Evolutionary conservation across 2,888 invertebrate species (phyloP).

Genomic region (Pycnomerus fuliginosus): DNA sequence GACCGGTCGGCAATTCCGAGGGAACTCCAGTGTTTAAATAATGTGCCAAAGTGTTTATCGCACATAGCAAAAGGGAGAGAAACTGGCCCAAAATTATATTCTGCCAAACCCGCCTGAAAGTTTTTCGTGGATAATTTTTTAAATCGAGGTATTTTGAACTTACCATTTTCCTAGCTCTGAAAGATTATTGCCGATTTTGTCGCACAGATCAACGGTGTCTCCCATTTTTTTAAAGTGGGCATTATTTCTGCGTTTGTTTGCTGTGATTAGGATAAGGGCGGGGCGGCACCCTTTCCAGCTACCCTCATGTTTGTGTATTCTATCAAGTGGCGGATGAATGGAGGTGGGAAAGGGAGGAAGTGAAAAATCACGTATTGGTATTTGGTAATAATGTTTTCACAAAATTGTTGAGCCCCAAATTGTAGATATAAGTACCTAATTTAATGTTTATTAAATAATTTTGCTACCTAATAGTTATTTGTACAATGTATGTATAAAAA

Average conservation of each 20-base stretch:
- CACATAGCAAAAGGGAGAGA: slow-evolving; percentile 73
- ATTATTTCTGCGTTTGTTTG: slow-evolving; percentile 25
- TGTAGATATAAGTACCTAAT: too few relatives aligned
- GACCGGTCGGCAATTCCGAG: slow-evolving; percentile 76
- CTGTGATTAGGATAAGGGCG: slow-evolving; percentile 35
- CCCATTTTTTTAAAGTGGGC: slow-evolving; percentile 40
- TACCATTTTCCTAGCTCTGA: slow-evolving; percentile 71
- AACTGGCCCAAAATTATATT: slow-evolving; percentile 73
- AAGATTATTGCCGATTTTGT: slow-evolving; percentile 66
- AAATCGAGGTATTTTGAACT: slow-evolving; percentile 40
- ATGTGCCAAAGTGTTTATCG: slow-evolving; percentile 73
- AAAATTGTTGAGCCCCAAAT: too few relatives aligned
- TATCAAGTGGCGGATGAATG: too few relatives aligned
- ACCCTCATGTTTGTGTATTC: slow-evolving; percentile 23
- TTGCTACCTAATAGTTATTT: too few relatives aligned
- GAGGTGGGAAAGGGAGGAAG: too few relatives aligned
- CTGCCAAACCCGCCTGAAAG: slow-evolving; percentile 68
- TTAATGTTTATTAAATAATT: too few relatives aligned
- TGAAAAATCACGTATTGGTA: too few relatives aligned
- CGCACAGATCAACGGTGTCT: slow-evolving; percentile 58
- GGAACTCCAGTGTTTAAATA: slow-evolving; percentile 67
- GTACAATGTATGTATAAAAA: too few relatives aligned
- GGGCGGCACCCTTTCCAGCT: slow-evolving; percentile 36
- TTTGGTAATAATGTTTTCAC: too few relatives aligned
- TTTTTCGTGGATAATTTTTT: slow-evolving; percentile 20